These are phyloP conservation scores for Drosophila gaucha DNA, from an alignment of 2,888 invertebrate genomes.

Conservation along the genomic window DNA sequence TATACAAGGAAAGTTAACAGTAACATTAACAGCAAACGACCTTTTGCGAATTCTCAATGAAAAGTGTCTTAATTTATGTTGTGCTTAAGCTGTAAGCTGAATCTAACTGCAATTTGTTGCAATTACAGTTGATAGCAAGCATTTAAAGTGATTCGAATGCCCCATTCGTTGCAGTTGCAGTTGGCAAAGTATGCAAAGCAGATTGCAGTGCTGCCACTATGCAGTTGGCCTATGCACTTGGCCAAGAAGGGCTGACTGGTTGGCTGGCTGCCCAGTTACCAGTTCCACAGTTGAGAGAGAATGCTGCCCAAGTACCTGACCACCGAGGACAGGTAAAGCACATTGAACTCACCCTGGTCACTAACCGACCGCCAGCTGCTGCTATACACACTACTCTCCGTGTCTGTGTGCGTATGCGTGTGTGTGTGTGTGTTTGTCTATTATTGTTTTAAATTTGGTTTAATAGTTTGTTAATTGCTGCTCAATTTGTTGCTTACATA, in stretches of 20 bases:
- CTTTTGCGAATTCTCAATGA: background rate
- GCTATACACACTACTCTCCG: background rate
- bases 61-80: constrained; percentile 7
- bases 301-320: constrained; percentile 55
- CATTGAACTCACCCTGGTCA: constrained; percentile 70
- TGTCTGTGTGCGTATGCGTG: constrained; percentile 5
- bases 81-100: background rate
- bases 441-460: constrained; percentile 67
- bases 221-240: constrained; percentile 47
- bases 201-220: constrained; percentile 35
- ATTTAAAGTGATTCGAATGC: constrained; percentile 19
- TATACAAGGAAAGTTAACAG: background rate
- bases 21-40: background rate
- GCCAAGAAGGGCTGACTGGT: constrained; percentile 52
- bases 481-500: constrained; percentile 67
- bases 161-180: constrained; percentile 15
- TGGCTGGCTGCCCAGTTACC: constrained; percentile 44
- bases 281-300: constrained; percentile 38
- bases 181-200: constrained; percentile 55
- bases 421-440: constrained; percentile 13
- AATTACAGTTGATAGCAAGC: constrained; percentile 26
- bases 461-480: constrained; percentile 60
- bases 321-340: constrained; percentile 68
- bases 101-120: constrained; percentile 11
- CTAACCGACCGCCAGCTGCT: constrained; percentile 33